Base-by-base conservation (phyloP, 1,140 invertebrate species). In the Bombus waltoni region DNA sequence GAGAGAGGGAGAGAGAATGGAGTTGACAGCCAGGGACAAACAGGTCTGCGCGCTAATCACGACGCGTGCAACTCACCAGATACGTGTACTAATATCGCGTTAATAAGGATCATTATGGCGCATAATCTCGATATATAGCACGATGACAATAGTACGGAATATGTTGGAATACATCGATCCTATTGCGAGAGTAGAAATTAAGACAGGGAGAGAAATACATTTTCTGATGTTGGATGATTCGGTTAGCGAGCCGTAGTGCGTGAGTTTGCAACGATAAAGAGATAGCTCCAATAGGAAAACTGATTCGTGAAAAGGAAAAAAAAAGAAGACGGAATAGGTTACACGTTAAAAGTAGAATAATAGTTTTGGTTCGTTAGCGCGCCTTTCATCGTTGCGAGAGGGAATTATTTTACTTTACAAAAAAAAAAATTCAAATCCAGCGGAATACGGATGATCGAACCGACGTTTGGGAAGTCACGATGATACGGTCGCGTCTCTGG, bases 31-130 rank as follows among this genome's bases (percentile, higher is more conserved):
- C 42, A 44, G 42, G 71, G 47, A 42, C 42, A 62, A 42, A 25
- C 47, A 42, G 70, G 53, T 28, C 28, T 87, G 72, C 66, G 68
- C 80, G 84, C 80, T 89, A 89, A 89, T 89, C 88, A 81, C 84
- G 70, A 87, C 84, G 88, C 88, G 80, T 89, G 88, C 79, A 89
- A 83, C 88, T 81, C 71, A 77, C 83, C 77, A 89, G 88, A 89
- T 89, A 89, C 81, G 88, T 73, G 87, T 57, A 65, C 84, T 83
- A 85, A 89, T 59, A 81, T 79, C 68, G 80, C 88, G 74, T 87
- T 83, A 89, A 89, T 87, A 84, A 89, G 88, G 85, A 89, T 86
- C 76, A 62, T 83, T 83, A 79, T 68, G 76, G 47, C 40, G 42
- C 72, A 59, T 89, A 84, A 87, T 81, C 75, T 86, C 47, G 74